These are phyloP conservation scores for Morone saxatilis DNA, from an alignment of 2,113 vertebrate genomes.

Conservation along the genomic window DNA sequence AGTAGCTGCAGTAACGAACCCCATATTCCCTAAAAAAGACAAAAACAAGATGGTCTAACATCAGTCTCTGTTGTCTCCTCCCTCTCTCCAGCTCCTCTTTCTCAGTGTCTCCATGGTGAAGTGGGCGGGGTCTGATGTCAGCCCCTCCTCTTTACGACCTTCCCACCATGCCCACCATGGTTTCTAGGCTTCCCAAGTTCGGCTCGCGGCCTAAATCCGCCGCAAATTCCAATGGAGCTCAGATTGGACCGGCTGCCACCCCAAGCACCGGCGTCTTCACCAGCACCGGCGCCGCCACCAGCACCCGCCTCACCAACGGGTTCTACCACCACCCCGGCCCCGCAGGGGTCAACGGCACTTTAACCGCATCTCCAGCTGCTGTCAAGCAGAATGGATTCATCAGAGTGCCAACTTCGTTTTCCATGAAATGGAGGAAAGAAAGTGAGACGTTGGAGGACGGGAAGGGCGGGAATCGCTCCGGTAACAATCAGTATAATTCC, in stretches of 20 bases:
- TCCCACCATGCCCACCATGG: constrained; percentile 86
- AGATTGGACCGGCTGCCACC: neutral
- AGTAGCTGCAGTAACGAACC: too few relatives aligned
- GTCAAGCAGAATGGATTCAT: constrained; percentile 86
- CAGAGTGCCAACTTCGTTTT: constrained; percentile 78
- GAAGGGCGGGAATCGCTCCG: neutral
- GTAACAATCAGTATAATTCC: constrained; percentile 13
- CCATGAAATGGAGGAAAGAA: constrained; percentile 88
- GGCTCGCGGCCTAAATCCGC: constrained; percentile 78
- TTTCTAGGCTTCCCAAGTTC: constrained; percentile 95
- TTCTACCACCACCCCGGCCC: constrained; percentile 73
- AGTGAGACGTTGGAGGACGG: constrained; percentile 75
- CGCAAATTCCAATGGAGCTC: neutral
- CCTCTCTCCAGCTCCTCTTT: constrained; percentile 19
- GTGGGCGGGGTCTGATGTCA: constrained; percentile 92
- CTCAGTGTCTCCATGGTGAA: constrained; percentile 72
- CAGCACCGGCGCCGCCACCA: constrained; percentile 45
- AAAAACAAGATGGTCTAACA: too few relatives aligned
- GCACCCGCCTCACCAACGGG: constrained; percentile 70
- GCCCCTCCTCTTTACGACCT: constrained; percentile 84
- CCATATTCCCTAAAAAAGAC: too few relatives aligned
- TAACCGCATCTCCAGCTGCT: neutral
- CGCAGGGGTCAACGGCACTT: constrained; percentile 21
- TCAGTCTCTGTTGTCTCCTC: neutral
- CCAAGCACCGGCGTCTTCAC: neutral